Conservation (phyloP, 2,888 invertebrate species). For the Diabrotica balteata region DNA sequence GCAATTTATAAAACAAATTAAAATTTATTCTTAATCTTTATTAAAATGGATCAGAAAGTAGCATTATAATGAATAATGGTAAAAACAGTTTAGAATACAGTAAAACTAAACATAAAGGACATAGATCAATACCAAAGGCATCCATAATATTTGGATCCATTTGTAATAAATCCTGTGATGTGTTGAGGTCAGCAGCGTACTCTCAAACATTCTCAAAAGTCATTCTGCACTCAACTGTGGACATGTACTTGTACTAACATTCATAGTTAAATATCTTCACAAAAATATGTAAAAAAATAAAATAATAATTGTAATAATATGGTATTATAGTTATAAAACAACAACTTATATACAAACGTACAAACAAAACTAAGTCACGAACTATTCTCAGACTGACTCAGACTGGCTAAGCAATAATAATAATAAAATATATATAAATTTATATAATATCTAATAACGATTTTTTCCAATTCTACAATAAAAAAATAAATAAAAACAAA, state of each 20-base stretch:
- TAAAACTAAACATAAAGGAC: no score
- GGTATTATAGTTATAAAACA: constrained; percentile 62
- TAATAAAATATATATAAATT: constrained; percentile 59
- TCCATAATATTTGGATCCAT: no score
- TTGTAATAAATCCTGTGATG: neutral
- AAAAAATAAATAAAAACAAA: constrained; percentile 62
- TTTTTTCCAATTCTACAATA: constrained; percentile 58
- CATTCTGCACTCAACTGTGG: constrained; percentile 59
- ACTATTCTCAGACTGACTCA: constrained; percentile 50
- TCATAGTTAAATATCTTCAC: constrained; percentile 63
- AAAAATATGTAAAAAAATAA: constrained; percentile 64
- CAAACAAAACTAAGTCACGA: constrained; percentile 58
- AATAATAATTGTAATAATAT: constrained; percentile 61
- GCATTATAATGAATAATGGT: no score
- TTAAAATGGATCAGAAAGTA: no score
- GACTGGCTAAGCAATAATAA: constrained; percentile 49
- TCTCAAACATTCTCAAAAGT: constrained; percentile 60
- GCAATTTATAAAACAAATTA: no score
- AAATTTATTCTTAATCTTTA: no score
- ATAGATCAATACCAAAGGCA: no score
- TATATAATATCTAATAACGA: constrained; percentile 56
- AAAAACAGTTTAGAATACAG: no score
- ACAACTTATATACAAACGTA: constrained; percentile 62
- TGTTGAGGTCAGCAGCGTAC: constrained; percentile 34
- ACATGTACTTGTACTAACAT: constrained; percentile 62